Base-by-base conservation (phyloP, 1,140 invertebrate species). In the Drosophila funebris region DNA sequence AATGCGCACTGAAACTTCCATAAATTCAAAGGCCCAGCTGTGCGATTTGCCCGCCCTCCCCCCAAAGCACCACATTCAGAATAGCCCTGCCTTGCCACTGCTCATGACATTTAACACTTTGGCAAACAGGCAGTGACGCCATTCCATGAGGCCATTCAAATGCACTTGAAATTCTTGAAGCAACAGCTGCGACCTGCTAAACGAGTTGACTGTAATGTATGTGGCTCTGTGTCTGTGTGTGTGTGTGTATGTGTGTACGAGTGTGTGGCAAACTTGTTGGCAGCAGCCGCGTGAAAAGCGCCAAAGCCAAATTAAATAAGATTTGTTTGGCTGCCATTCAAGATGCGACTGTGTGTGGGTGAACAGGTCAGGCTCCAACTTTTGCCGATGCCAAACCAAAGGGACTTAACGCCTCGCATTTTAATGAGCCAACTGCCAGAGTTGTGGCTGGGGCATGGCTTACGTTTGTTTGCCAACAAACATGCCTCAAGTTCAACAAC, bases 231-330 rank as follows among this genome's bases (percentile, higher is more conserved):
- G 39, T 46, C 27, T 39, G 24, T 46, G n/a, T 48, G 24, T 22
- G 31, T 53, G 18, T 41, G 18, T 29, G n/a, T 16, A 29, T 53
- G 63, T 53, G 20, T 18, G 31, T 44, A n/a, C n/a, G n/a, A n/a
- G 56, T 61, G 48, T 44, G 39, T 46, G 63, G 11, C 8, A 18
- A 71, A 66, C 41, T 71, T 71, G 68, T 71, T 71, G 62, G 68
- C 61, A 71, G 69, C 69, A 72, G 53, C 62, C 62, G 69, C 69
- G 69, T 58, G 58, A 64, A 70, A 85, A 64, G 70, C 78, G 82
- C 64, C 82, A 81, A 87, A 87, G 73, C 78, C 82, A 87, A 88
- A 88, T 88, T 88, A 88, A 88, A 88, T 88, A 88, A 88, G 83
- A 88, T 88, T 88, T 88, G 83, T 88, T 88, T 88, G 83, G 83